Evolutionary conservation across 1,140 invertebrate genomes (phyloP), one percentile per base, ranked within the genome.

Genomic region (Formica selysi): DNA sequence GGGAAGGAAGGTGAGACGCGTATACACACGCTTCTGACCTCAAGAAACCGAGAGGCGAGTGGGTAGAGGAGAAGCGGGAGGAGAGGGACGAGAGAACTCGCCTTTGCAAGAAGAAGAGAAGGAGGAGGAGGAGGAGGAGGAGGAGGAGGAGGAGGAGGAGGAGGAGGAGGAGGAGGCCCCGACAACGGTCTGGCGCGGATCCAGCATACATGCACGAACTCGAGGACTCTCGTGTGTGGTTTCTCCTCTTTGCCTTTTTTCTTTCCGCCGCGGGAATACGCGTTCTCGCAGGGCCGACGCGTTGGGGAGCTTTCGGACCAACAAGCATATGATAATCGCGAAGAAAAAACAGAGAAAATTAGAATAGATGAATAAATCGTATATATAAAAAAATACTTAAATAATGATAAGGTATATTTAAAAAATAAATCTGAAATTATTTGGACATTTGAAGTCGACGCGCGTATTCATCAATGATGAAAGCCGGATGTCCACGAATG

Each of bases 1-100:
- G 86, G 89, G 85, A 90, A 88, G 88, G 86, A 90, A 90, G 88
- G 89, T 87, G 88, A 90, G 88, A 83, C 89, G 51, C 84, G 89
- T 78, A 86, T 26, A 54, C 79, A 83, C 89, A 85, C 89, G 87
- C 81, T 80, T 90, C 90, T 91, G 90, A 91, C 90, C 90, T 91
- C 90, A 88, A 91, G 83, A 91, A 74, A 91, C 83, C 86, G 73
- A 73, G 67, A n/a, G 59, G n/a, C 4, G 22, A 57, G 32, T 26
- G n/a, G 44, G 32, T 6, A n/a, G 29, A 59, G 62, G 29, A 36
- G 11, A 22, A n/a, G n/a, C 64, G 48, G 41, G 41, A 51, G 22
- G 68, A 76, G 57, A 54, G 32, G 13, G 29, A 85, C 29, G 41
- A 65, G 44, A 80, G 57, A 79, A 85, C 84, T 74, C 44, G 88